A percentile compares a stretch with the other conserved stretches of the same genome.
These are phyloP conservation scores for Neria commutata DNA, from an alignment of 2,888 invertebrate species.

Conservation along the genomic window DNA sequence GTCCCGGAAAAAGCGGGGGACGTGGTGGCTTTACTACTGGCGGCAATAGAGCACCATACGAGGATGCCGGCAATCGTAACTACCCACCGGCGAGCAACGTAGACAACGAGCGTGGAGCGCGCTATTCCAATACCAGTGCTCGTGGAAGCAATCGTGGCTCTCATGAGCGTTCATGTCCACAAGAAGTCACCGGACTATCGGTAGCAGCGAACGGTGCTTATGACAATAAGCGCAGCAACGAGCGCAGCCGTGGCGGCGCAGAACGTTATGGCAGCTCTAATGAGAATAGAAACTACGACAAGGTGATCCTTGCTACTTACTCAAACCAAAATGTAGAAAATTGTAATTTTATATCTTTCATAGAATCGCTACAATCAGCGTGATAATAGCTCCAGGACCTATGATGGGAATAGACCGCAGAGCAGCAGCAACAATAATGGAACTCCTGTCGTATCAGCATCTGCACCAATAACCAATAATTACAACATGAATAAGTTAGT, in stretches of 20 bases:
- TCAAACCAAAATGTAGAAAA: too few species aligned
- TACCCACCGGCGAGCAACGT: neutral
- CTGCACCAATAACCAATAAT: neutral
- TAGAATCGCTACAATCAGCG: constrained; percentile 17
- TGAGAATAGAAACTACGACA: constrained; percentile 2
- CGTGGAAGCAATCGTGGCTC: constrained; percentile 29
- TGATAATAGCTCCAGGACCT: neutral
- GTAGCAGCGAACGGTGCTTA: constrained; percentile 3
- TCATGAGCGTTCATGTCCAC: constrained; percentile 25
- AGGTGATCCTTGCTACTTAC: neutral
- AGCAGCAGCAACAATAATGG: constrained; percentile 20
- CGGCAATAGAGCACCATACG: neutral
- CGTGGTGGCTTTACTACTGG: neutral
- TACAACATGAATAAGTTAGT: constrained; percentile 38
- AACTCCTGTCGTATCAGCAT: constrained; percentile 6
- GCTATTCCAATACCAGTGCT: constrained; percentile 21
- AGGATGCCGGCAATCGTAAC: neutral
- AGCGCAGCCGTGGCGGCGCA: constrained; percentile 2
- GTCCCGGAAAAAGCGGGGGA: constrained; percentile 9
- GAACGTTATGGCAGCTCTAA: neutral
- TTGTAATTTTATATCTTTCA: neutral
- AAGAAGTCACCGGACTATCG: constrained; percentile 2
- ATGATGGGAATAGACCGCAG: neutral
- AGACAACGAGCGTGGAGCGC: neutral
- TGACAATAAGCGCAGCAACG: constrained; percentile 10